Conservation (phyloP, 2,113 vertebrate species). For the Rissa tridactyla region DNA sequence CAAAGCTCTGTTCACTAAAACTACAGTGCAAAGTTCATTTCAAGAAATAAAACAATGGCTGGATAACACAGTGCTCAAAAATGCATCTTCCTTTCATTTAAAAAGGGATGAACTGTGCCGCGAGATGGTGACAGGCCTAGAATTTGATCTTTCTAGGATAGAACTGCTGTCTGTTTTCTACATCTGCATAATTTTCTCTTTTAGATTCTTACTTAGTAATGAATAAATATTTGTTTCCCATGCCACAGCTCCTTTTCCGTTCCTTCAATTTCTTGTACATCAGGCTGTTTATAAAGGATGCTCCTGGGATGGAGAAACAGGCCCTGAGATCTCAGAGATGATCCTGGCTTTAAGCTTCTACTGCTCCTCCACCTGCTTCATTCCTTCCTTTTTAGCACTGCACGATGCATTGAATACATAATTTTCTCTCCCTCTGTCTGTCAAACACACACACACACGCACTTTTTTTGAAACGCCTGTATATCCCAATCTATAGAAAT, state of each 20-base stretch:
- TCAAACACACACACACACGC: neutral
- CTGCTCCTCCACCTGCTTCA: conserved; percentile 23
- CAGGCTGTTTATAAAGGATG: conserved; percentile 29
- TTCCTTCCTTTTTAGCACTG: neutral
- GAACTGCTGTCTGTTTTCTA: neutral
- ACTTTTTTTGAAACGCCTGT: neutral
- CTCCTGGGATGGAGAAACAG: conserved; percentile 5
- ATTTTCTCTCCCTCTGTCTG: neutral
- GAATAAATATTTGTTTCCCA: conserved; percentile 46
- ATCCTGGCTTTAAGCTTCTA: conserved; percentile 50
- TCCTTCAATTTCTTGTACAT: neutral
- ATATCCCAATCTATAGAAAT: conserved; percentile 15
- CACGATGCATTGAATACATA: neutral
- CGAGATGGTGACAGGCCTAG: neutral
- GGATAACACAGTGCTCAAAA: neutral
- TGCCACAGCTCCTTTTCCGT: neutral
- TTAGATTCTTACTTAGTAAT: conserved; percentile 10
- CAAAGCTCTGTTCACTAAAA: neutral
- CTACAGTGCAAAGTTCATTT: neutral
- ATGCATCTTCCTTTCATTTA: neutral
- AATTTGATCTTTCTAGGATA: neutral
- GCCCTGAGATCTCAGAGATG: conserved; percentile 9
- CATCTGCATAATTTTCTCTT: neutral
- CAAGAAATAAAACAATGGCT: neutral
- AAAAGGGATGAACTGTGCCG: neutral